phyloP scores from a whole-genome alignment of 2,113 vertebrate species.

The Dinomys branickii region DNA sequence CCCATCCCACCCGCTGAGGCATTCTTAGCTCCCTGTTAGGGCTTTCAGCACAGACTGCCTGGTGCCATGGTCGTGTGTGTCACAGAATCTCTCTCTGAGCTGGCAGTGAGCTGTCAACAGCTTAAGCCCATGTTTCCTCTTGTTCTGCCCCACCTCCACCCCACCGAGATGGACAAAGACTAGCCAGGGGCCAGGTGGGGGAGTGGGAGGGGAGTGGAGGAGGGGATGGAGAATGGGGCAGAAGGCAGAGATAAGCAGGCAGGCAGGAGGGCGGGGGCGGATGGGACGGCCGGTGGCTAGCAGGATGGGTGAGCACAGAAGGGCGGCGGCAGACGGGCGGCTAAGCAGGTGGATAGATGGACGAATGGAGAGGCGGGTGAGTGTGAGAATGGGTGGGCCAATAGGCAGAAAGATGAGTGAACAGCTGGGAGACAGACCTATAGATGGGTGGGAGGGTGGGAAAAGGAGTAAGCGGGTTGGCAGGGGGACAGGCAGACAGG shows the following conservation, averaged over 20 bases:
- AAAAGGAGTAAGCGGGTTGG: not conserved
- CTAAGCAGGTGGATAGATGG: not conserved
- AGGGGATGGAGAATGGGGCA: not conserved
- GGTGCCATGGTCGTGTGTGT: fast-evolving
- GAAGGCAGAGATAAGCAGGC: not conserved
- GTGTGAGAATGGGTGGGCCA: not conserved
- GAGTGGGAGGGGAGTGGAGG: not conserved
- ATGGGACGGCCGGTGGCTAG: not conserved
- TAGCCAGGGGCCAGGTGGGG: fast-evolving
- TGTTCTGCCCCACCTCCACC: not conserved
- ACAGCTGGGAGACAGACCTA: not conserved
- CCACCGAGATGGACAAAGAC: not conserved
- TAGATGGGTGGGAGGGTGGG: not conserved
- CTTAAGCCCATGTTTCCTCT: not conserved
- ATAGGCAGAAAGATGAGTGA: not conserved
- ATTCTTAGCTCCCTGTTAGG: not conserved
- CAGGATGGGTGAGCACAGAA: too few species aligned
- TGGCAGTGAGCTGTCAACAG: not conserved
- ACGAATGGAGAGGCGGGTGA: not conserved
- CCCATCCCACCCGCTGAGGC: fast-evolving
- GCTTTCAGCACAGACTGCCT: not conserved
- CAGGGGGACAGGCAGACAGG: not conserved
- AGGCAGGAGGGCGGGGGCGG: not conserved
- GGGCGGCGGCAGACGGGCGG: not conserved
- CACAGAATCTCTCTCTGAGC: not conserved